Evolutionary conservation across 2,888 invertebrate genomes (phyloP), one percentile per base, ranked within the genome.

Genomic region (Peribatodes rhomboidaria): DNA sequence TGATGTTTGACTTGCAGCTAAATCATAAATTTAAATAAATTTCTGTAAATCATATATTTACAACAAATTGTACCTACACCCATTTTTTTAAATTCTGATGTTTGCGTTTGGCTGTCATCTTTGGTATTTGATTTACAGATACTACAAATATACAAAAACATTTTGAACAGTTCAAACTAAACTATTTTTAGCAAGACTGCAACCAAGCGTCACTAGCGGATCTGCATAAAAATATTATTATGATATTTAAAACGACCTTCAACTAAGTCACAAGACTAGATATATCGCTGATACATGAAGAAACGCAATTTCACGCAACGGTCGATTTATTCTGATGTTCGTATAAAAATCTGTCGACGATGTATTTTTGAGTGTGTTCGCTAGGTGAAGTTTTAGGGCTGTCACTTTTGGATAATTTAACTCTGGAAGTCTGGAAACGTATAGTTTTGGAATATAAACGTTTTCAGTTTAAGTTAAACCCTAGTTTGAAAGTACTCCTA

Each of bases 261-360:
- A 27, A 37, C 13, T 16, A 47, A 65, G 55, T 60, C 59, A 59
- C 37, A 46, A 53, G 56, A 53, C 65, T 31, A 9, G 42, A 65
- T 60, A 61, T 22, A 58, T 39, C 49, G 47, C 62, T 57, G 56
- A 62, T 61, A 68, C 52, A 65, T 53, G 50, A 55, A 61, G 55
- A 49, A 35, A 50, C 61, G 58, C 61, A 61, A 66, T 64, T 61
- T 61, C 55, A 59, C 61, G 57, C 47, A 61, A 56, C 57, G 61
- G 11, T 20, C 44, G 14, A 65, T 62, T 60, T 68, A 62, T 63
- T 62, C 18, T 46, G 55, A 57, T 60, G 41, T 53, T 58, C 35
- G 44, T 68, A 56, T 62, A 60, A 61, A 68, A 61, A 53, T 59
- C 50, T 53, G 61, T 59, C 59, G 22, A 20, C 62, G 55, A 22